Evolutionary conservation across 2,888 invertebrate species (phyloP), one percentile per base, ranked within the genome.

Genomic region (Scaeva pyrastri): DNA sequence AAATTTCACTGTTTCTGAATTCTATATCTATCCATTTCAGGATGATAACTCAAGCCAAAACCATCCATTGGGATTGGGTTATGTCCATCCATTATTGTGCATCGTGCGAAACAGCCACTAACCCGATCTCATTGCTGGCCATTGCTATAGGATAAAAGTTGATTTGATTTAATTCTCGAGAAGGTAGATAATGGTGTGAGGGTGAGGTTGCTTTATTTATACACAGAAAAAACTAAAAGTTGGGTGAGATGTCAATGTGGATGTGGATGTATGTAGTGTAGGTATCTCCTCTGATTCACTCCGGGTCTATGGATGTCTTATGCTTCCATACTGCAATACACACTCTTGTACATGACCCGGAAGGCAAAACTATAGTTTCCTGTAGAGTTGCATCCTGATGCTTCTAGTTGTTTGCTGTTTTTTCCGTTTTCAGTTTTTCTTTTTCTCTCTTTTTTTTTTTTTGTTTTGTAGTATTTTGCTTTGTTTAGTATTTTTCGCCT

Each of bases 101-200:
- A 81, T 81, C 50, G 73, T 77, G 77, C 73, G 77, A 82, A 73
- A 81, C 81, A 76, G 77, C 85, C 77, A 86, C 81, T 86, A 86
- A 86, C 81, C 85, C 81, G 73, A 81, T 77, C 70, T 41, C 76
- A 77, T 81, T 73, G 81, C 77, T 73, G 66, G 55, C 56, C 85
- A 73, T 77, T 85, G 68, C 68, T 60, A 31, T n/a, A 48, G 73
- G 77, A 77, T 82, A 74, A 77, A 86, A 81, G 70, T 86, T 86
- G 85, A 77, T 86, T 86, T 86, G 81, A 86, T 86, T 86, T 86
- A 86, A 86, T 82, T 72, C 85, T 58, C 41, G 73, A 70, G 70
- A 81, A 77, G 73, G 85, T 76, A 41, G 5, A 23, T 21, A 12
- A 19, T 48, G 3, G 21, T 50, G 48, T 19, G 48, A 7, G 14